phyloP scores from a whole-genome alignment of 2,888 invertebrate species.

The Lissocephala sabroskyi region DNA sequence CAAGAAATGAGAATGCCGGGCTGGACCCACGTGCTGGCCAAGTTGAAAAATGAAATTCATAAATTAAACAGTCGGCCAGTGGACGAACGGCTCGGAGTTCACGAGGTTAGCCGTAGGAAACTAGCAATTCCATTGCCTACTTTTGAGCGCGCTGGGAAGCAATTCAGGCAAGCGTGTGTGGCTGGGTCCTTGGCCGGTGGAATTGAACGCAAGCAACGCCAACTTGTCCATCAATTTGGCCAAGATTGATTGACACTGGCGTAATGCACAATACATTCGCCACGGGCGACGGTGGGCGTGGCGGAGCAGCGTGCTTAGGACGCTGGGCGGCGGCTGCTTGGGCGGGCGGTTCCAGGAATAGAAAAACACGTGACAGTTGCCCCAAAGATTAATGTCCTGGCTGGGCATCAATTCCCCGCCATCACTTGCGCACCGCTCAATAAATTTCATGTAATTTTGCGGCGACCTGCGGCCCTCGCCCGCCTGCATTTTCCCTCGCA shows the following conservation, averaged over 20 bases:
- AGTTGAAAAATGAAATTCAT: conserved; percentile 36
- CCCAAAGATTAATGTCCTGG: conserved; percentile 56
- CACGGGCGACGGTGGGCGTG: neutral
- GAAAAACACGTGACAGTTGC: conserved; percentile 44
- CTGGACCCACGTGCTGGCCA: conserved; percentile 13
- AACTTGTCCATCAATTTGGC: conserved; percentile 65
- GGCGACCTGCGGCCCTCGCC: too few relatives aligned
- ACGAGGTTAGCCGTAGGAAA: conserved; percentile 9
- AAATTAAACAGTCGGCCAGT: conserved; percentile 36
- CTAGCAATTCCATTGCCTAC: conserved; percentile 43
- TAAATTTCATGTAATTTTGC: conserved; percentile 37
- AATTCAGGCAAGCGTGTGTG: neutral
- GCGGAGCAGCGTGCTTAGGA: conserved; percentile 8
- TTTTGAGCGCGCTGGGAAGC: conserved; percentile 27
- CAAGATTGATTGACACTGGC: conserved; percentile 63
- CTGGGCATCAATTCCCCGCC: neutral
- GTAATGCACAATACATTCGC: conserved; percentile 60
- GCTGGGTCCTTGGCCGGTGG: too few relatives aligned
- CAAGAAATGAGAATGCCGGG: neutral
- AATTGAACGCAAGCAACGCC: conserved; percentile 44
- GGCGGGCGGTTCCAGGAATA: neutral
- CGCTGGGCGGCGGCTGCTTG: conserved; percentile 1
- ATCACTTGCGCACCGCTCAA: neutral
- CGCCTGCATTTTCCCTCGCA: too few relatives aligned
- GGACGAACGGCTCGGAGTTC: neutral